A percentile compares a stretch with the other conserved stretches of the same genome.
phyloP scores from a whole-genome alignment of 2,113 vertebrate genomes.

The Macquaria ambigua region DNA sequence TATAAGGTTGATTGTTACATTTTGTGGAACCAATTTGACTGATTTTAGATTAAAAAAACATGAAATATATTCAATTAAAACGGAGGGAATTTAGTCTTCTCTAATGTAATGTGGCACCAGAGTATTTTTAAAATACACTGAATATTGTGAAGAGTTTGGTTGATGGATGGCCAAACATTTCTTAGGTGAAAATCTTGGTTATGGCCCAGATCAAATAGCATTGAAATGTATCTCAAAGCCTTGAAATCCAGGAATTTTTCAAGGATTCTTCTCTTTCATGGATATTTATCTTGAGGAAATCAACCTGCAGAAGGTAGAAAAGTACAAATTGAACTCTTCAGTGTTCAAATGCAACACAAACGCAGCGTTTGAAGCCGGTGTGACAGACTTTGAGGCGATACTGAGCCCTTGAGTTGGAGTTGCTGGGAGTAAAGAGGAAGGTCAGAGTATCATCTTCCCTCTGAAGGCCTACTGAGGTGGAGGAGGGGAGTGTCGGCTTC shows the following conservation, averaged over 20 bases:
- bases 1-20: too few species aligned
- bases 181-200: neutral
- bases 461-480: constrained; percentile 36
- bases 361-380: neutral
- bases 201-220: neutral
- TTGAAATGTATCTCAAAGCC: neutral
- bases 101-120: too few species aligned
- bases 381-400: neutral
- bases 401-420: neutral
- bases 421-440: constrained; percentile 52
- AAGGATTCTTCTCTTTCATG: neutral
- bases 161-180: neutral
- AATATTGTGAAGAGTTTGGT: too few species aligned
- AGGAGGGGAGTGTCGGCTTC: constrained; percentile 48
- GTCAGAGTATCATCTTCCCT: constrained; percentile 71
- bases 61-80: too few species aligned
- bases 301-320: neutral
- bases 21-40: too few species aligned
- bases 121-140: too few species aligned
- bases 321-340: neutral
- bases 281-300: neutral
- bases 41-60: too few species aligned
- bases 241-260: neutral
- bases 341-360: neutral
- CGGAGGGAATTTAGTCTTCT: too few species aligned